Base-by-base conservation (phyloP, 2,888 invertebrate species). In the Lamellibrachia columna region DNA sequence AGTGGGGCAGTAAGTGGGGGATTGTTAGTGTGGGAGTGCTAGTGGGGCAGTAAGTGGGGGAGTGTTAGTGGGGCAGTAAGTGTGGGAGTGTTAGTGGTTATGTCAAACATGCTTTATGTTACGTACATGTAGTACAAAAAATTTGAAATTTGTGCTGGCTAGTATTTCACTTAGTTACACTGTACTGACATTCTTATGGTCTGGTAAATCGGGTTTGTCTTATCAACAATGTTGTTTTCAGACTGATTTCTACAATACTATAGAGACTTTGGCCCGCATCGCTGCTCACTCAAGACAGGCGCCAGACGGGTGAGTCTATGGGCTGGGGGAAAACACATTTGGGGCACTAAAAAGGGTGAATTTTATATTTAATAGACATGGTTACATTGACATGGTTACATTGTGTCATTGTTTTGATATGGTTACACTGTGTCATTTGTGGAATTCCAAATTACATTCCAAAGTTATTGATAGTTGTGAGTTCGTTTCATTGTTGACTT, bases 191-290 rank as follows among this genome's bases (percentile, higher is more conserved):
- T 15, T 55, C 75, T 75, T 11, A 15, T 75, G n/a, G 75, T 22
- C 75, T 15, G 2, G 22, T 75, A 75, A n/a, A 75, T 22, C 15
- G 22, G 15, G n/a, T 15, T n/a, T 22, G 22, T 75, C 22, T 75
- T 1, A 15, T 4, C 22, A 15, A 75, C 75, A 75, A 4, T 75
- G n/a, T 75, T 11, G 15, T 15, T 75, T 93, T 11, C 95, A 97
- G 96, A 97, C 98, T 53, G 99, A 99, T 96, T 97, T 99, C 91
- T 98, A 97, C 95, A 98, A 98, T 95, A 98, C 98, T 0, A 98
- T 99, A 90, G 99, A 99, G 95, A 97, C 98, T 95, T 97, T 99
- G 60, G 97, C 98, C 6, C 97, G 98, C 93, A 97, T 99, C 94
- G 97, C 98, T 40, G 93, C 95, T 97, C 98, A 92, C 98, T 97